Evolutionary conservation across 2,888 invertebrate species (phyloP).

Genomic region (Molanna angustata): DNA sequence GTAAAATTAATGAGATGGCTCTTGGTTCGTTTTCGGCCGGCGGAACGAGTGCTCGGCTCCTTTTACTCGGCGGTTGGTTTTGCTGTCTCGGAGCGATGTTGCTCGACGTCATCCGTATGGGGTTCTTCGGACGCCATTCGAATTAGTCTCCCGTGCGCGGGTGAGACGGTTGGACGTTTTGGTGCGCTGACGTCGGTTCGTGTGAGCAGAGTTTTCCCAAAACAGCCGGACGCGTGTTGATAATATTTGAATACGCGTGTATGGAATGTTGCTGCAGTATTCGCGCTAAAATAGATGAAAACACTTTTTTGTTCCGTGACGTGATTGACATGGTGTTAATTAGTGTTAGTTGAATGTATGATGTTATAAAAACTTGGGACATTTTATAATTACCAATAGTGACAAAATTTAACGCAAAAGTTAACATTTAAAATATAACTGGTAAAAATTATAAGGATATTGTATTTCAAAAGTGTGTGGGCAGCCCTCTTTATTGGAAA

Average conservation of each 20-base stretch:
- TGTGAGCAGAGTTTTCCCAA: background rate
- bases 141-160: conserved; percentile 18
- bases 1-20: background rate
- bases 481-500: too few relatives aligned
- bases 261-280: background rate
- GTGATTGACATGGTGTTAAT: too few relatives aligned
- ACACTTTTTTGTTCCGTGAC: too few relatives aligned
- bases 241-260: background rate
- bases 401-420: too few relatives aligned
- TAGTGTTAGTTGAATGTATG: too few relatives aligned
- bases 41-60: background rate
- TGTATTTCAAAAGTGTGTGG: too few relatives aligned
- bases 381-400: too few relatives aligned
- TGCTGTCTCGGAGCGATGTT: background rate
- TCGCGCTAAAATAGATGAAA: too few relatives aligned
- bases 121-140: conserved; percentile 10
- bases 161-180: conserved; percentile 4
- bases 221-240: background rate
- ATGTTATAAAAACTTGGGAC: too few relatives aligned
- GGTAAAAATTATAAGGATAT: too few relatives aligned
- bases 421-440: too few relatives aligned
- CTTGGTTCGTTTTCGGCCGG: background rate
- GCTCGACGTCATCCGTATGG: conserved; percentile 3
- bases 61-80: background rate
- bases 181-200: background rate